phyloP scores from a whole-genome alignment of 2,113 vertebrate species.

The Craseonycteris thonglongyai region DNA sequence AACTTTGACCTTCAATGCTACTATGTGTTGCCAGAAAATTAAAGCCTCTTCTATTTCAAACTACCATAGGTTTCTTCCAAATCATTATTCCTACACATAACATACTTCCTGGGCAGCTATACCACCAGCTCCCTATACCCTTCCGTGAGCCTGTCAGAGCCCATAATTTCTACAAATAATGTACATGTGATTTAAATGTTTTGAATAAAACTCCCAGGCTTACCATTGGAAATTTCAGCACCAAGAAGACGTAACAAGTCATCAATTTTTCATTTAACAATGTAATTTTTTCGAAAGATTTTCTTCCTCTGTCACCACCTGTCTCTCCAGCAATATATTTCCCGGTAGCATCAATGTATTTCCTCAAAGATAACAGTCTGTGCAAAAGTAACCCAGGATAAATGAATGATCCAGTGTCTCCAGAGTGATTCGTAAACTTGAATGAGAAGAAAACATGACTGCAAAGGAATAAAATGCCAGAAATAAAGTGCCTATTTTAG shows the following conservation, averaged over 20 bases:
- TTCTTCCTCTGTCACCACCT: background rate
- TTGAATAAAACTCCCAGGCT: background rate
- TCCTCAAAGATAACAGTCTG: slow-evolving; percentile 1
- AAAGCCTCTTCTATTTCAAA: background rate
- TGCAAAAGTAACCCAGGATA: slow-evolving; percentile 17
- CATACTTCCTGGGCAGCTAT: background rate
- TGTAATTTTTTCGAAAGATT: background rate
- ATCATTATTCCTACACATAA: background rate
- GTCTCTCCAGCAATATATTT: background rate
- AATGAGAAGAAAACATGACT: background rate
- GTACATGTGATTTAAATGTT: background rate
- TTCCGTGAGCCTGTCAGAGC: background rate
- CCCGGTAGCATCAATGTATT: background rate
- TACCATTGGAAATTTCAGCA: background rate
- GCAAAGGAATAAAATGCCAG: slow-evolving; percentile 14
- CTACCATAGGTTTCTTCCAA: background rate
- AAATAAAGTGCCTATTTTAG: background rate
- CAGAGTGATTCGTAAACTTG: background rate
- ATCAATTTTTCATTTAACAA: background rate
- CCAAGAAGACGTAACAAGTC: background rate
- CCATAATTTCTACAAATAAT: background rate
- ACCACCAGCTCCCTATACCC: too few relatives aligned
- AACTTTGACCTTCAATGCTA: background rate
- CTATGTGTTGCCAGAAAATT: background rate
- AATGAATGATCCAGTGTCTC: background rate